A percentile compares a stretch with the other conserved stretches of the same genome.
Evolutionary conservation across 2,888 invertebrate genomes (phyloP).

Genomic region (Philereme vetulata): DNA sequence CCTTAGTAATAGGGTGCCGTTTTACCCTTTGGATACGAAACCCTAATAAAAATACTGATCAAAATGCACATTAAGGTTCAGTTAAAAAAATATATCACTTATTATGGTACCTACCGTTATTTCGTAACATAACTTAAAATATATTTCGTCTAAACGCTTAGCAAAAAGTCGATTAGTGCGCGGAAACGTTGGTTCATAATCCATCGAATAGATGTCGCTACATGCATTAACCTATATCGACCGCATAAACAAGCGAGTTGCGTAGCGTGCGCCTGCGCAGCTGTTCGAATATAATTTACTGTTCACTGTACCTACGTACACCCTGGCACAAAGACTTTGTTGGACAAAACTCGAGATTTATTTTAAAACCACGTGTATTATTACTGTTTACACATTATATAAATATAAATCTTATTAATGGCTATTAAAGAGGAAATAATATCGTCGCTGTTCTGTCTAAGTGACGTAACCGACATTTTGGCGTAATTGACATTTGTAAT

Average conservation of each 20-base stretch:
- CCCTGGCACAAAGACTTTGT: conserved; percentile 37
- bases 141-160: too few relatives aligned
- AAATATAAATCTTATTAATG: conserved; percentile 19
- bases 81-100: too few relatives aligned
- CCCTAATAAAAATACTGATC: too few relatives aligned
- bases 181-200: conserved; percentile 55
- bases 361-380: conserved; percentile 11
- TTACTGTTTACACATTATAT: conserved; percentile 17
- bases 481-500: too few relatives aligned
- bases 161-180: conserved; percentile 14
- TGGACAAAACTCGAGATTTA: conserved; percentile 15
- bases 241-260: conserved; percentile 50
- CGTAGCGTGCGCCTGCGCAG: conserved; percentile 53
- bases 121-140: too few relatives aligned
- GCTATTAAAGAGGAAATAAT: conserved; percentile 22
- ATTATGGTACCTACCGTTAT: too few relatives aligned
- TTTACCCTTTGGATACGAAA: too few relatives aligned
- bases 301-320: conserved; percentile 46
- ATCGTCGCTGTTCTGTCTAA: too few relatives aligned
- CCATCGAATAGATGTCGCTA: conserved; percentile 69
- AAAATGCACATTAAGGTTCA: too few relatives aligned
- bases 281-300: conserved; percentile 67
- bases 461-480: too few relatives aligned
- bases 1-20: too few relatives aligned
- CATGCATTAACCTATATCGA: conserved; percentile 66